Evolutionary conservation across 2,797 vertebrate species (phyloP), one percentile per base, ranked within the genome.

Genomic region (Enteromius anoplus): DNA sequence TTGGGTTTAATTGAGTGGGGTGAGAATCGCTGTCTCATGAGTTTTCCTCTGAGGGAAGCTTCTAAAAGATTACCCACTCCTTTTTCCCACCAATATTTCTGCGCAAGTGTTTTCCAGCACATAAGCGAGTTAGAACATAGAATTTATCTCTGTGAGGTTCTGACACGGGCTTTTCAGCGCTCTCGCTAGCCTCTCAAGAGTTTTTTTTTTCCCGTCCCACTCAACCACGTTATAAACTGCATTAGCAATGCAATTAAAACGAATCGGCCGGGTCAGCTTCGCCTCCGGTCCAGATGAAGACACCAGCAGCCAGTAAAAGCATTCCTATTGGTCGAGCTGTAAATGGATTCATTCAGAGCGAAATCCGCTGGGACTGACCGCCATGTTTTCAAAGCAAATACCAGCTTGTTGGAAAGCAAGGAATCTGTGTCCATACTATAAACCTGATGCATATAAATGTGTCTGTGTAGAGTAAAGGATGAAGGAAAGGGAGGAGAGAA

Each of bases 361-460:
- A 65, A 29, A 85, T 84, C 87, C 82, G 75, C 76, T 79, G 85
- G 80, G 78, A 85, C 42, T 78, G 55, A 55, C 77, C 21, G 32
- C 21, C 76, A 47, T 89, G 86, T 88, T 88, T 89, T 86, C 86
- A 84, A 88, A 90, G 88, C 88, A 90, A 89, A 90, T 87, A 89
- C 72, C 47, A 49, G 53, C 68, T 84, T 76, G 23, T 81, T 87
- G 86, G 85, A 79, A 84, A 77, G 83, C 76, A 77, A 81, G 77
- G 84, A 87, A 70, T 72, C 55, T 76, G 83, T 86, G 82, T 89
- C 84, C 82, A 88, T 65, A 78, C 80, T 84, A 75, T 85, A 87
- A 87, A 88, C 55, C 80, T 85, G 82, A 73, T 72, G 75, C 85
- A 78, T 81, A 81, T 88, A 47, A 86, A 88, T 78, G 37, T 29